phyloP scores from a whole-genome alignment of 2,888 invertebrate species.

The Sylvicola cinctus region DNA sequence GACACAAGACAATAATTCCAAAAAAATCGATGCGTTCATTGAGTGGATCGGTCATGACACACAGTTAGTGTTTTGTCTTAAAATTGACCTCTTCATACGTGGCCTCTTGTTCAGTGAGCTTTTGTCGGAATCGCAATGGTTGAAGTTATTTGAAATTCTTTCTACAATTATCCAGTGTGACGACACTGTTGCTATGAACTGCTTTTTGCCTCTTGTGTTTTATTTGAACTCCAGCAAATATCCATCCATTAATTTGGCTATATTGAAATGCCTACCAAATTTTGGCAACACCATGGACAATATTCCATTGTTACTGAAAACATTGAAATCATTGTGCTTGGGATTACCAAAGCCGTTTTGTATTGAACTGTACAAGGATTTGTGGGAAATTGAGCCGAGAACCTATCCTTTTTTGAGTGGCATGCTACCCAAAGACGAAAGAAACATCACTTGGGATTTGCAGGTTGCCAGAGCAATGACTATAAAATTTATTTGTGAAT shows the following conservation, averaged over 20 bases:
- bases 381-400: slow-evolving; percentile 35
- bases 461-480: slow-evolving; percentile 36
- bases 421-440: slow-evolving; percentile 21
- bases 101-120: too few relatives aligned
- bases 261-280: too few relatives aligned
- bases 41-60: too few relatives aligned
- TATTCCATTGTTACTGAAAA: slow-evolving; percentile 17
- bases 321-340: slow-evolving; percentile 8
- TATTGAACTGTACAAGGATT: slow-evolving; percentile 33
- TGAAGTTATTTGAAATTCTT: too few relatives aligned
- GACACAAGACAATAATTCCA: too few relatives aligned
- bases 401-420: slow-evolving; percentile 47
- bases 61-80: too few relatives aligned
- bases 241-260: slow-evolving; percentile 15
- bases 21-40: too few relatives aligned
- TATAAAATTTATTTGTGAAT: slow-evolving; percentile 35
- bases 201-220: slow-evolving; percentile 34
- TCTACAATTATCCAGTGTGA: too few relatives aligned
- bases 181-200: too few relatives aligned
- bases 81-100: too few relatives aligned
- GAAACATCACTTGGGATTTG: slow-evolving; percentile 28
- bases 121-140: too few relatives aligned
- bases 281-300: too few relatives aligned
- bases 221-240: slow-evolving; percentile 34
- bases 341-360: slow-evolving; percentile 16